These are phyloP conservation scores for Halictus quadricinctus DNA, from an alignment of 2,888 invertebrate genomes.

Conservation along the genomic window DNA sequence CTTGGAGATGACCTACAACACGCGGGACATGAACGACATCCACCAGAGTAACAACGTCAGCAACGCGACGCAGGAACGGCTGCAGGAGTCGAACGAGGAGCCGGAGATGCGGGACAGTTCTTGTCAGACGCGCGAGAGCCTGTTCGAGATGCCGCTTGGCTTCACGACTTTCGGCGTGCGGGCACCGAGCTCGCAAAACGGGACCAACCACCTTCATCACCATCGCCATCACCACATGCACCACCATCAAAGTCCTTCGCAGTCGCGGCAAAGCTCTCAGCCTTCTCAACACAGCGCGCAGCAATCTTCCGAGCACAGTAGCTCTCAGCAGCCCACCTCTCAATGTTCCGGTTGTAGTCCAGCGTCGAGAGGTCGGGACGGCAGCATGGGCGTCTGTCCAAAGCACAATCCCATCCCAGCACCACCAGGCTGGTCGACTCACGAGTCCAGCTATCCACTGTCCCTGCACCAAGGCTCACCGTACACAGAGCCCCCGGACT, in stretches of 20 bases:
- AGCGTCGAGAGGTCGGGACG: conserved; percentile 68
- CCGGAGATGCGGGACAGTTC: conserved; percentile 89
- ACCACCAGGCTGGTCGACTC: conserved; percentile 79
- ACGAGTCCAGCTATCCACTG: conserved; percentile 70
- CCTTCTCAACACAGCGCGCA: conserved; percentile 59
- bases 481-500: conserved; percentile 71
- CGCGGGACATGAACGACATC: conserved; percentile 77
- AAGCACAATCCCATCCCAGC: conserved; percentile 78
- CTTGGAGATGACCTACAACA: conserved; percentile 74
- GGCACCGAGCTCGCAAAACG: conserved; percentile 68
- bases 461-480: conserved; percentile 56
- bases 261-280: conserved; percentile 54
- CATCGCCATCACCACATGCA: conserved; percentile 62
- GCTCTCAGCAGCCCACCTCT: conserved; percentile 59
- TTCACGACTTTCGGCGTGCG: conserved; percentile 85
- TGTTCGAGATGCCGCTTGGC: conserved; percentile 84
- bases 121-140: conserved; percentile 92
- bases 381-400: conserved; percentile 71
- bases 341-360: conserved; percentile 76
- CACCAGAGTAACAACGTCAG: conserved; percentile 81
- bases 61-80: conserved; percentile 80
- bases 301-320: conserved; percentile 43
- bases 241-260: conserved; percentile 59
- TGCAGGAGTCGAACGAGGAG: conserved; percentile 79
- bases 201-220: conserved; percentile 66